Percentiles rank a stretch among this genome's conserved stretches.
These are phyloP conservation scores for Venustaconcha ellipsiformis DNA, from an alignment of 1,140 invertebrate genomes.

Conservation along the genomic window DNA sequence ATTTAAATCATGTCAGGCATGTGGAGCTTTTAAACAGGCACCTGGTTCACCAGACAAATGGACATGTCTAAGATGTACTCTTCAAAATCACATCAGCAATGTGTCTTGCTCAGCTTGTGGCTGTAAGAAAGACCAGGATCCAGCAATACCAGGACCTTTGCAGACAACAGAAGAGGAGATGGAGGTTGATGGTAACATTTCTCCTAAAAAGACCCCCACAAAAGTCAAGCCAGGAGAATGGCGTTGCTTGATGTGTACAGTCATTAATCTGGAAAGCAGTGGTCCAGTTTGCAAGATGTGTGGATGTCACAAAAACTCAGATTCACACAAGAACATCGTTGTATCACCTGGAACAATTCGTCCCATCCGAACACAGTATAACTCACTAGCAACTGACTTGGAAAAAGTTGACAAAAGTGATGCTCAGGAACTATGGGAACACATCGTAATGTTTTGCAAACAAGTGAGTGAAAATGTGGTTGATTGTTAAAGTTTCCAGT, in stretches of 20 bases:
- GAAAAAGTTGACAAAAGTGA: slow-evolving; percentile 84
- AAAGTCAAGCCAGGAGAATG: slow-evolving; percentile 67
- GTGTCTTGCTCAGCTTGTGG: slow-evolving; percentile 85
- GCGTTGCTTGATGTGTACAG: slow-evolving; percentile 79
- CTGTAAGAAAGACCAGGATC: slow-evolving; percentile 6
- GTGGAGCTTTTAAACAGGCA: slow-evolving; percentile 22
- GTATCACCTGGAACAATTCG: slow-evolving; percentile 8
- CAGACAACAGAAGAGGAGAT: neutral
- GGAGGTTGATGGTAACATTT: neutral
- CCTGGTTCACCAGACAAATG: slow-evolving; percentile 74
- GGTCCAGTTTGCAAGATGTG: slow-evolving; percentile 42
- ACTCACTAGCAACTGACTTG: slow-evolving; percentile 86
- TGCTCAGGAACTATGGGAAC: slow-evolving; percentile 85
- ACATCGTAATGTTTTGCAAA: slow-evolving; percentile 85
- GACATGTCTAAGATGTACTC: slow-evolving; percentile 86
- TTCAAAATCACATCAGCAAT: slow-evolving; percentile 87
- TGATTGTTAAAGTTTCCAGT: no score
- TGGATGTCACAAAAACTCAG: slow-evolving; percentile 12
- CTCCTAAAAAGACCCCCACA: neutral
- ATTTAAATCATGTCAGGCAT: slow-evolving; percentile 33
- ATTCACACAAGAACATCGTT: slow-evolving; percentile 3
- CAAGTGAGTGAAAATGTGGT: slow-evolving; percentile 71
- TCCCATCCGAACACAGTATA: slow-evolving; percentile 74
- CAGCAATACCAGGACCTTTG: neutral
- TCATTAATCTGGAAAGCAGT: slow-evolving; percentile 33